Evolutionary conservation across 2,113 vertebrate genomes (phyloP).

Genomic region (Anoura caudifer): DNA sequence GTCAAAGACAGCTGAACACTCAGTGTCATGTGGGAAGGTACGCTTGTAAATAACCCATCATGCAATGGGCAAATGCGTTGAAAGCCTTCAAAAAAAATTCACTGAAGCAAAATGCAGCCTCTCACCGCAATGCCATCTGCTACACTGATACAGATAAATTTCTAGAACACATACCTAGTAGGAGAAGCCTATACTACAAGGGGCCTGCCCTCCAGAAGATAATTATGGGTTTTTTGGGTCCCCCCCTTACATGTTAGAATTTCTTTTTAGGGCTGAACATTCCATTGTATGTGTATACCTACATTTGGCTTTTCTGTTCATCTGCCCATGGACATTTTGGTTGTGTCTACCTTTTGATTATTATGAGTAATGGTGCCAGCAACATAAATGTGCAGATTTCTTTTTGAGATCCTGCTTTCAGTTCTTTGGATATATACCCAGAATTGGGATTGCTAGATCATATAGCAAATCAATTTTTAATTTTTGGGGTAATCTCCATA

Average conservation of each 20-base stretch:
- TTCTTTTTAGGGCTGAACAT: not conserved
- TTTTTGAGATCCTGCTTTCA: not conserved
- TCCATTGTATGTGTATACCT: not conserved
- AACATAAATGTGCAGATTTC: not conserved
- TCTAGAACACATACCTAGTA: too few species aligned
- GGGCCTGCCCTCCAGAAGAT: too few species aligned
- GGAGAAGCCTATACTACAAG: too few species aligned
- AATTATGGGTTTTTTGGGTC: too few species aligned
- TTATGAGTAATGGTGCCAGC: not conserved
- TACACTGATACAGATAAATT: too few species aligned
- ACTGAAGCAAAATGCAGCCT: too few species aligned
- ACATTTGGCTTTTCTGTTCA: not conserved
- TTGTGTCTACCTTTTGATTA: not conserved
- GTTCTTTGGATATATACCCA: not conserved
- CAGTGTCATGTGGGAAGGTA: too few species aligned
- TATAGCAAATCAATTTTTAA: not conserved
- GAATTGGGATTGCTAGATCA: not conserved
- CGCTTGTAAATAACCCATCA: too few species aligned
- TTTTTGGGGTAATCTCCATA: not conserved
- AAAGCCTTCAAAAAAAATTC: too few species aligned
- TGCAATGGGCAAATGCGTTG: too few species aligned
- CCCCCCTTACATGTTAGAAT: not conserved
- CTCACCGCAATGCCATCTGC: too few species aligned
- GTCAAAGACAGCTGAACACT: too few species aligned
- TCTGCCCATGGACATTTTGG: not conserved